Evolutionary conservation across 2,888 invertebrate genomes (phyloP).

Genomic region (Steinernema hermaphroditum): DNA sequence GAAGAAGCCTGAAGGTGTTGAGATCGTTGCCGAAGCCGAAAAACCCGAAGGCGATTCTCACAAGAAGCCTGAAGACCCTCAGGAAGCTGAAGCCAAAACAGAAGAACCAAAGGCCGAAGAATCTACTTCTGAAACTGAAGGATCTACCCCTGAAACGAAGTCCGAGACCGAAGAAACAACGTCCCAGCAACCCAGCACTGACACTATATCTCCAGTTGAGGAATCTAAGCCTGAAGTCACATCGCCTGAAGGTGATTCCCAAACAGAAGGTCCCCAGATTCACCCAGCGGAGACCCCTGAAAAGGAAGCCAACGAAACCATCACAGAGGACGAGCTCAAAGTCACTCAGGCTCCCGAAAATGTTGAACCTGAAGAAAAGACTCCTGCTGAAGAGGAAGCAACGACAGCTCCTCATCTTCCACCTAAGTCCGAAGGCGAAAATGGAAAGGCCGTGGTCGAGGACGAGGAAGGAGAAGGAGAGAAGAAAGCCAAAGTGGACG

Average conservation of each 20-base stretch:
- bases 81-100: background rate
- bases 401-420: too few species aligned
- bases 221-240: too few species aligned
- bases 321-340: constrained; percentile 3
- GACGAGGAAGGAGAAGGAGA: background rate
- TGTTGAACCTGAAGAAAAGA: too few species aligned
- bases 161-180: background rate
- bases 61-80: background rate
- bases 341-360: too few species aligned
- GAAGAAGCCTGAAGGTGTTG: background rate
- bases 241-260: background rate
- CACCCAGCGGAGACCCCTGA: background rate
- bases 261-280: background rate
- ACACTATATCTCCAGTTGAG: too few species aligned
- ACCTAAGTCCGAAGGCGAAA: constrained; percentile 17
- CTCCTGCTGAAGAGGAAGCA: too few species aligned
- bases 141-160: too few species aligned
- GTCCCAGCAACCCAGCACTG: too few species aligned
- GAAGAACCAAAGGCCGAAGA: background rate
- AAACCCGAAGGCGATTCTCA: background rate
- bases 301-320: too few species aligned
- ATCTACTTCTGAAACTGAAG: background rate
- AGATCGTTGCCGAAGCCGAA: background rate
- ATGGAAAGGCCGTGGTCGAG: constrained; percentile 3
- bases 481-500: constrained; percentile 19